Conservation (phyloP, 2,113 vertebrate genomes). For the Ictalurus punctatus region DNA sequence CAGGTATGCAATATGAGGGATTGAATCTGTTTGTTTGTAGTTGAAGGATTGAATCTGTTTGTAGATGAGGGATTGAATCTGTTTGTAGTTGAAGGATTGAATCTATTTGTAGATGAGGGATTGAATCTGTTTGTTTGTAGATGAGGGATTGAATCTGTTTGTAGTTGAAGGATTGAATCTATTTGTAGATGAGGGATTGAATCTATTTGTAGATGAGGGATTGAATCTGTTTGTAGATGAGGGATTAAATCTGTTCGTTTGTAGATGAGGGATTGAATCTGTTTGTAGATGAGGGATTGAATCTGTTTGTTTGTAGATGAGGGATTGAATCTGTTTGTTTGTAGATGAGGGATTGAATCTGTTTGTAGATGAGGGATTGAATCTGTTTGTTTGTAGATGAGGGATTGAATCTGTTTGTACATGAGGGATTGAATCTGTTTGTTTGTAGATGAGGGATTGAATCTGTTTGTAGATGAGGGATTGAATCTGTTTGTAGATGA, state of each 20-base stretch:
- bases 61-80: neutral
- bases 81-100: neutral
- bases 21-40: neutral
- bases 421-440: neutral
- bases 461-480: neutral
- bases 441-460: neutral
- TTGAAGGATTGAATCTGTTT: neutral
- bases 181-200: neutral
- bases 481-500: neutral
- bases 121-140: neutral
- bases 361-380: neutral
- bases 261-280: neutral
- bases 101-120: neutral
- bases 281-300: neutral
- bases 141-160: neutral
- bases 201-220: neutral
- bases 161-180: neutral
- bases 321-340: neutral
- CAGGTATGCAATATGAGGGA: neutral
- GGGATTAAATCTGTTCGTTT: neutral
- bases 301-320: neutral
- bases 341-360: neutral
- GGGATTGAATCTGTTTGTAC: too few species aligned
- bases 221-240: neutral
- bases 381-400: neutral